Evolutionary conservation across 2,113 vertebrate species (phyloP), one percentile per base, ranked within the genome.

Genomic region (Solea senegalensis): DNA sequence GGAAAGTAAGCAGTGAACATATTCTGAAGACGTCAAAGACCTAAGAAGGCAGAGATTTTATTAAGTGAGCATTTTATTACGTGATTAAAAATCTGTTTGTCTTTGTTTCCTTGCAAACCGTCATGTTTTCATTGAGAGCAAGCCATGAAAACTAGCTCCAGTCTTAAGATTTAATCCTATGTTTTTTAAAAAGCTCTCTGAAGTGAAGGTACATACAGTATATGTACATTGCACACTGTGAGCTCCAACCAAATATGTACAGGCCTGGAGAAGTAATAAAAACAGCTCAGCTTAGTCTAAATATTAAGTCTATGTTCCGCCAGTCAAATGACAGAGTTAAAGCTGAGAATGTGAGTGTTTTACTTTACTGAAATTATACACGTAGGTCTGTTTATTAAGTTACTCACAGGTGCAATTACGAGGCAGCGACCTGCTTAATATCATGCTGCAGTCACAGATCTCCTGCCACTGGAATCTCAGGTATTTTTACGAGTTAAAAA

Each of bases 401-500:
- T 43, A 41, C 21, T 45, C 39, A 21, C 59, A 80, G 77, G 59
- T 74, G 71, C 11, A 63, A 26, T 13, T 21, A 72, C n/a, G 7
- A 54, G 5, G 54, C 13, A 45, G 49, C 49, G 15, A 40, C 48
- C 14, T 39, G 44, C n/a, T 39, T 74, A 44, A 55, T 74, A 41
- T 57, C 5, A 65, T 41, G 58, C 46, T 64, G 45, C 4, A 43
- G 27, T 40, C 15, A 21, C 41, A n/a, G 54, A 40, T 5, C n/a
- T 46, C 16, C 9, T 9, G 7, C 14, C 0, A 3, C 53, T 71
- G 74, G 76, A 86, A 85, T 81, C 72, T 73, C 60, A 60, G 56
- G 59, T 28, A 76, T 72, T 68, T 66, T 55, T 60, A 76, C 54
- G 63, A 53, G 75, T 57, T 34, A 34, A 34, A 34, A 34, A 34